phyloP scores from a whole-genome alignment of 2,113 vertebrate genomes.

The Odontesthes bonariensis region DNA sequence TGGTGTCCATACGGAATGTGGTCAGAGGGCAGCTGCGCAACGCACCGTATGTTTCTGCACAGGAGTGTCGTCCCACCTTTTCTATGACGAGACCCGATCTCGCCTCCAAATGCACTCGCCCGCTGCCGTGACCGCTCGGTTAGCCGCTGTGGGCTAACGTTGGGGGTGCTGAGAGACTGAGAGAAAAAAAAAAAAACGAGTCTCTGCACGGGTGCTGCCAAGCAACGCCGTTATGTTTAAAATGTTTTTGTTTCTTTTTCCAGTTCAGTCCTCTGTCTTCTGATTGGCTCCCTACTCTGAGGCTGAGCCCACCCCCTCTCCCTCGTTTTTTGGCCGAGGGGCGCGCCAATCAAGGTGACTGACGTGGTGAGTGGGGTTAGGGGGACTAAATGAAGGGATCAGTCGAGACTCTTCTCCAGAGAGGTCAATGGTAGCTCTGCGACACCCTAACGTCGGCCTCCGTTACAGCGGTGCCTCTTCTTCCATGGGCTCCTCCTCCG shows the following conservation, averaged over 20 bases:
- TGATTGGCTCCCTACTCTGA: conserved; percentile 78
- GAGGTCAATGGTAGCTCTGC: conserved; percentile 70
- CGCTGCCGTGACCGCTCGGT: conserved; percentile 37
- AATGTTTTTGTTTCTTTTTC: conserved; percentile 26
- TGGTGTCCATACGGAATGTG: conserved; percentile 48
- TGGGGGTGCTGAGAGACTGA: conserved; percentile 56
- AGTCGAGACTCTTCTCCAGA: conserved; percentile 72
- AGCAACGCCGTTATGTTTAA: conserved; percentile 49
- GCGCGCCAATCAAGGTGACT: conserved; percentile 75
- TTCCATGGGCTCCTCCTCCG: conserved; percentile 92
- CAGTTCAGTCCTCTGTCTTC: conserved; percentile 76
- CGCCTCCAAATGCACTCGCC: conserved; percentile 40
- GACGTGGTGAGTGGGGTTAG: conserved; percentile 67
- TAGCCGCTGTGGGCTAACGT: conserved; percentile 52
- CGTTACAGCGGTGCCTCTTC: conserved; percentile 89
- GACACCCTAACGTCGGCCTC: conserved; percentile 63
- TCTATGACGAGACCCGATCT: conserved; percentile 19
- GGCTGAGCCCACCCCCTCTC: conserved; percentile 76
- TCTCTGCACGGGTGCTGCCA: conserved; percentile 60
- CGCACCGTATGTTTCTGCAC: conserved; percentile 65
- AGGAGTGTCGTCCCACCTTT: conserved; percentile 37
- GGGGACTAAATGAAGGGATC: conserved; percentile 79
- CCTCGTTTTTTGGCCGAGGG: conserved; percentile 65
- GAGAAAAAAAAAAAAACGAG: conserved; percentile 71
- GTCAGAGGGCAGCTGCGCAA: conserved; percentile 61